These are phyloP conservation scores for Acrobasis suavella DNA, from an alignment of 2,888 invertebrate species.

Conservation along the genomic window DNA sequence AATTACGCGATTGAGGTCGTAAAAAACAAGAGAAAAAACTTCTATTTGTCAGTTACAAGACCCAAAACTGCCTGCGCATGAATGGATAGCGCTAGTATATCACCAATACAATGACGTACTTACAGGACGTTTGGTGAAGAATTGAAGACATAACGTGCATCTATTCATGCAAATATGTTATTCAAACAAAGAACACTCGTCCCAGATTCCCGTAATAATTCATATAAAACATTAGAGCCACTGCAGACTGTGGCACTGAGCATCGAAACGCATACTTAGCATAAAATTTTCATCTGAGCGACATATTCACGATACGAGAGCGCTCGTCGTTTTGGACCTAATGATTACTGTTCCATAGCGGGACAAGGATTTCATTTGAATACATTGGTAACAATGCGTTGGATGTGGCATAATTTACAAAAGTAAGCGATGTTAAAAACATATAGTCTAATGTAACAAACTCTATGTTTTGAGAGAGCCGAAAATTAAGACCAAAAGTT, in stretches of 20 bases:
- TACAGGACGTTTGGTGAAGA: no score
- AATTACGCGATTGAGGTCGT: no score
- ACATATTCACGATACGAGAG: slow-evolving; percentile 19
- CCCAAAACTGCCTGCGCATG: no score
- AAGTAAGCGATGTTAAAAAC: not conserved
- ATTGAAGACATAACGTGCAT: no score
- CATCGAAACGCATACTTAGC: slow-evolving; percentile 3
- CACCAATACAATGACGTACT: no score
- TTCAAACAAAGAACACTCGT: not conserved
- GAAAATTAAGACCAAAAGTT: no score
- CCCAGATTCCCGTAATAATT: slow-evolving; percentile 11
- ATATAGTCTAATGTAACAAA: no score
- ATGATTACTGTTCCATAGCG: slow-evolving; percentile 38
- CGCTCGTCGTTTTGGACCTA: slow-evolving; percentile 30
- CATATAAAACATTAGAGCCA: slow-evolving; percentile 3
- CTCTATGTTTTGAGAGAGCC: no score
- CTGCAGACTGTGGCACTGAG: not conserved
- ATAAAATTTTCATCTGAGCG: slow-evolving; percentile 16
- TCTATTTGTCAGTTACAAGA: no score
- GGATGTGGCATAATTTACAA: slow-evolving; percentile 15
- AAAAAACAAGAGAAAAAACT: no score
- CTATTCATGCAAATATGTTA: not conserved
- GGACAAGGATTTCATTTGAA: slow-evolving; percentile 41
- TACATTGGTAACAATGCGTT: slow-evolving; percentile 39
- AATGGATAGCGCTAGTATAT: no score